Percentiles rank a stretch among this genome's conserved stretches.
These are phyloP conservation scores for Aspidiotus rigidus DNA, from an alignment of 2,888 invertebrate species.

Conservation along the genomic window DNA sequence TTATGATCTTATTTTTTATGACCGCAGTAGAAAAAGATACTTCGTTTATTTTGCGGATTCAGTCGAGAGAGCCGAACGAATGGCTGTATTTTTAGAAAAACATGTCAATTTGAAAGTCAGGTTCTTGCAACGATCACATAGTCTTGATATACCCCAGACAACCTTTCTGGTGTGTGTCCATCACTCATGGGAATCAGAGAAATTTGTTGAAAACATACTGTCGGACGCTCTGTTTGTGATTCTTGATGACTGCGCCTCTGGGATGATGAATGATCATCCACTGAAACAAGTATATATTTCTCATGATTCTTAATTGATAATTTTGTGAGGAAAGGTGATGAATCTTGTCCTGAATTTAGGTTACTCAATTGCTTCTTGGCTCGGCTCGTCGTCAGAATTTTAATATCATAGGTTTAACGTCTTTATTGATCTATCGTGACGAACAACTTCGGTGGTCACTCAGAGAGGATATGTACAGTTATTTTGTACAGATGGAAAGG, in stretches of 20 bases:
- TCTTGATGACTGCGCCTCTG: slow-evolving; percentile 13
- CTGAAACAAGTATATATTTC: slow-evolving; percentile 17
- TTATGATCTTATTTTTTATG: too few species aligned
- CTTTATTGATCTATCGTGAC: slow-evolving; percentile 7
- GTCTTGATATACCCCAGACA: too few species aligned
- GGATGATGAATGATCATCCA: slow-evolving; percentile 5
- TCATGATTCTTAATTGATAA: not conserved
- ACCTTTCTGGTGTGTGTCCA: too few species aligned
- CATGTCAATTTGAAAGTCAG: not conserved
- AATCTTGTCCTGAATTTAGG: slow-evolving; percentile 1
- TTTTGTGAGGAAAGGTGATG: not conserved
- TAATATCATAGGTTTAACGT: slow-evolving; percentile 12
- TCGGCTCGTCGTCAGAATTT: not conserved
- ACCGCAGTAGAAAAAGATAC: not conserved
- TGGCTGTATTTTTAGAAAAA: not conserved
- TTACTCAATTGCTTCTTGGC: not conserved
- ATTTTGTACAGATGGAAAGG: slow-evolving; percentile 17
- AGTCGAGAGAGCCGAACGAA: not conserved
- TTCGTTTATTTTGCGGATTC: not conserved
- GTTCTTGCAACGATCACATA: too few species aligned
- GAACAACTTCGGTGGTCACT: not conserved
- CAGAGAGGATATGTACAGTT: not conserved
- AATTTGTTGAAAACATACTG: not conserved
- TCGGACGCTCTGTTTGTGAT: not conserved
- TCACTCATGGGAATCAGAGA: too few species aligned